Conservation (phyloP, 2,797 vertebrate genomes). For the Oreochromis grahami region DNA sequence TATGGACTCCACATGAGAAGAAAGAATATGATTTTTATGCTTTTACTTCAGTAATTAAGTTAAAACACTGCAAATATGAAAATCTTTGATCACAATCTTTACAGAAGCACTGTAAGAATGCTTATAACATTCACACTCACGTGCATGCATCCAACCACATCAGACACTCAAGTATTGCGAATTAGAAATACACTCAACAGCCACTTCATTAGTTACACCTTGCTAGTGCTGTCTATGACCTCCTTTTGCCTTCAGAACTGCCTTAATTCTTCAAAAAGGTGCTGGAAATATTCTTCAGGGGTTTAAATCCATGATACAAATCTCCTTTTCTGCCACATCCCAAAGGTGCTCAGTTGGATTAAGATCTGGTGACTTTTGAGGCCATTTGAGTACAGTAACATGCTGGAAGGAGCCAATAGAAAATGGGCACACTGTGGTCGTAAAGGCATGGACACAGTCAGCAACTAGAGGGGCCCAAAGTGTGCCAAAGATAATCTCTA, state of each 20-base stretch:
- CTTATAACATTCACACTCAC: not conserved
- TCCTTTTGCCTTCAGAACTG: not conserved
- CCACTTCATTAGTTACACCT: not conserved
- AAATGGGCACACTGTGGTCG: not conserved
- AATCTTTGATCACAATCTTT: not conserved
- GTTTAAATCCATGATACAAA: not conserved
- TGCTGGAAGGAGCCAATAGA: not conserved
- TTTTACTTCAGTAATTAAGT: not conserved
- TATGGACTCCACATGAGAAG: not conserved
- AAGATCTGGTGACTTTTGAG: not conserved
- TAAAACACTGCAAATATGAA: not conserved
- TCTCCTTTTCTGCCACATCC: not conserved
- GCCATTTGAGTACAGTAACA: not conserved
- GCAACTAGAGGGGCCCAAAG: not conserved
- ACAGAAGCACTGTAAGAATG: not conserved
- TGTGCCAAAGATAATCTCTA: not conserved
- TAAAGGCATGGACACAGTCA: not conserved
- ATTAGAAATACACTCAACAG: not conserved
- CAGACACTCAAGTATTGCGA: not conserved
- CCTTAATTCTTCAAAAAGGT: not conserved
- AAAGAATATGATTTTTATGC: not conserved
- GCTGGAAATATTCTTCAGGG: not conserved
- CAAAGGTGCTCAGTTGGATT: not conserved
- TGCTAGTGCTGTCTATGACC: not conserved
- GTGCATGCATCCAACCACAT: not conserved